phyloP scores from a whole-genome alignment of 2,113 vertebrate species.

The Gobio gobio region DNA sequence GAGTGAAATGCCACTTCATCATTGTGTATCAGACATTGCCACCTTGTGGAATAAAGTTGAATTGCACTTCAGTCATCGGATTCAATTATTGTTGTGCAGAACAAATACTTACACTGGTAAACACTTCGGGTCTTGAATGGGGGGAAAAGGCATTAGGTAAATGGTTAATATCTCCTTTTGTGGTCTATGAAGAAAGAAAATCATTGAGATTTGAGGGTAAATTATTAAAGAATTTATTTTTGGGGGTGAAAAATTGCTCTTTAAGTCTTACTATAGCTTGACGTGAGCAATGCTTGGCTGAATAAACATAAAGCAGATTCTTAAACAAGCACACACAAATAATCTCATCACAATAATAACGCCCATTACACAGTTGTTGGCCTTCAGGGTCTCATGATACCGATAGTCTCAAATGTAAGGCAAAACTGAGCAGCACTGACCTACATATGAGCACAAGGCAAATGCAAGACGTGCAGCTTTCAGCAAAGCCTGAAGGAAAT shows the following conservation, averaged over 20 bases:
- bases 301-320: not conserved
- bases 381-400: not conserved
- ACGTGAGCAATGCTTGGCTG: not conserved
- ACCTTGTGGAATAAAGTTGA: too few species aligned
- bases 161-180: not conserved
- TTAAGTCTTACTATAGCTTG: not conserved
- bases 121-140: too few species aligned
- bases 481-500: not conserved
- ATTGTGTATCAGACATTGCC: too few species aligned
- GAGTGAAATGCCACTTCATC: too few species aligned
- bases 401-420: not conserved
- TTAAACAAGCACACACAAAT: not conserved
- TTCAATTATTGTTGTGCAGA: too few species aligned
- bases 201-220: not conserved
- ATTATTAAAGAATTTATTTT: not conserved
- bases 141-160: too few species aligned
- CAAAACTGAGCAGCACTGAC: conserved; percentile 11
- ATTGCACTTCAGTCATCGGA: too few species aligned
- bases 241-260: not conserved
- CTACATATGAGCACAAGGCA: conserved; percentile 16
- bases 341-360: not conserved
- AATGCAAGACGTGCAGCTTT: not conserved
- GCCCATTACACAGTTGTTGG: not conserved
- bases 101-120: too few species aligned
- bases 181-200: not conserved